Percentiles rank a stretch among this genome's conserved stretches.
phyloP scores from a whole-genome alignment of 2,888 invertebrate genomes.

The Auanema sp. region DNA sequence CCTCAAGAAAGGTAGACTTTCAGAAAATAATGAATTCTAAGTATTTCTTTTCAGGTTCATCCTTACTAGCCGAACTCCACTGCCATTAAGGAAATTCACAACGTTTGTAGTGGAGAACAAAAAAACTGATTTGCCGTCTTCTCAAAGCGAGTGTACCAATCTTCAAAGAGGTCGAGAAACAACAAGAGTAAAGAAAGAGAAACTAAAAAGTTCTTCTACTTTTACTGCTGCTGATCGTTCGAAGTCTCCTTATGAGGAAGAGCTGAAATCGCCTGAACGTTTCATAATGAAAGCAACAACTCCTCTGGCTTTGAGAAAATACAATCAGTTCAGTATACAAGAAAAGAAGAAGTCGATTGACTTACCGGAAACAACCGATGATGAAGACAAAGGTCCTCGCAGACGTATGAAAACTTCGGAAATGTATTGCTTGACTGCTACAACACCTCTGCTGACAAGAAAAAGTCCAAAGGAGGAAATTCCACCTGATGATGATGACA shows the following conservation, averaged over 20 bases:
- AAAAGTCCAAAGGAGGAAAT: not conserved
- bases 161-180: slow-evolving; percentile 7
- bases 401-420: slow-evolving; percentile 8
- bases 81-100: slow-evolving; percentile 35
- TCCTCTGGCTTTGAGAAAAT: slow-evolving; percentile 29
- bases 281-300: slow-evolving; percentile 31
- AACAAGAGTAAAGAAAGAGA: not conserved
- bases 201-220: not conserved
- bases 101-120: slow-evolving; percentile 35
- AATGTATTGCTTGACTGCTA: slow-evolving; percentile 16
- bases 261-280: slow-evolving; percentile 28
- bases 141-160: not conserved
- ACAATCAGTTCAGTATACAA: slow-evolving; percentile 28
- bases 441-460: slow-evolving; percentile 12
- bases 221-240: not conserved
- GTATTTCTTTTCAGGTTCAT: slow-evolving; percentile 24
- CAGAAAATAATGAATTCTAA: slow-evolving; percentile 1
- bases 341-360: not conserved
- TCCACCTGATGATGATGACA: too few species aligned
- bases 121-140: slow-evolving; percentile 21
- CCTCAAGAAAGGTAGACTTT: slow-evolving; percentile 19
- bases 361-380: not conserved
- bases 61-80: slow-evolving; percentile 34
- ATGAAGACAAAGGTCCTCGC: not conserved
- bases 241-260: not conserved